Conservation (phyloP, 2,113 vertebrate genomes). For the Lophochroa leadbeateri region DNA sequence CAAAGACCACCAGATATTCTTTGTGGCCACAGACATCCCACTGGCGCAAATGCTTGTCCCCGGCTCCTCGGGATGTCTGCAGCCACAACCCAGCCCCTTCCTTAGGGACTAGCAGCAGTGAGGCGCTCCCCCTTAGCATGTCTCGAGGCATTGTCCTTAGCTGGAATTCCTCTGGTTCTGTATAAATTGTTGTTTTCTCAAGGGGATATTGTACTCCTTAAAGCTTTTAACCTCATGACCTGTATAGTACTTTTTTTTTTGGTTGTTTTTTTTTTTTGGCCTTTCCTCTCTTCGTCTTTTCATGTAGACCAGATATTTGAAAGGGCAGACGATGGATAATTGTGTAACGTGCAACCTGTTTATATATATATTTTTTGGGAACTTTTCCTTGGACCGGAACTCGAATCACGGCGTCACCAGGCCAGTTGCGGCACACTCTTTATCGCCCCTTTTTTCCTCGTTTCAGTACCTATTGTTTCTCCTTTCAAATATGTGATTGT, state of each 20-base stretch:
- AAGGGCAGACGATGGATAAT: slow-evolving; percentile 82
- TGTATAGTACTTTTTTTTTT: slow-evolving; percentile 53
- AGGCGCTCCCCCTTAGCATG: slow-evolving; percentile 33
- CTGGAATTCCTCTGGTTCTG: slow-evolving; percentile 35
- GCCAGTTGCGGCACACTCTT: slow-evolving; percentile 76
- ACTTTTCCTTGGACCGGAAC: slow-evolving; percentile 63
- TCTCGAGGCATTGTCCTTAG: slow-evolving; percentile 10
- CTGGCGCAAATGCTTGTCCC: not conserved
- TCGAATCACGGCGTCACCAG: slow-evolving; percentile 56
- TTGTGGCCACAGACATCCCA: not conserved
- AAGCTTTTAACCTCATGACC: slow-evolving; percentile 69
- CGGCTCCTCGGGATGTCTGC: not conserved
- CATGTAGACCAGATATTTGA: slow-evolving; percentile 82
- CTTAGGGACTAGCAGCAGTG: slow-evolving; percentile 1
- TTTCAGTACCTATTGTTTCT: slow-evolving; percentile 88
- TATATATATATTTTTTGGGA: slow-evolving; percentile 59
- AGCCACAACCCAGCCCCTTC: not conserved
- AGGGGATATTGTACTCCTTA: slow-evolving; percentile 58
- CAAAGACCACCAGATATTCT: not conserved
- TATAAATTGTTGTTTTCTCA: slow-evolving; percentile 26
- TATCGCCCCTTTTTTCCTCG: slow-evolving; percentile 67
- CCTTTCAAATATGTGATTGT: slow-evolving; percentile 96
- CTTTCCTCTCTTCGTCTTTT: slow-evolving; percentile 78
- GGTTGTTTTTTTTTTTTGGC: slow-evolving; percentile 65
- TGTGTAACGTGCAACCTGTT: slow-evolving; percentile 72